Conservation (phyloP, 1,140 invertebrate genomes). For the Neodiprion pinetum region DNA sequence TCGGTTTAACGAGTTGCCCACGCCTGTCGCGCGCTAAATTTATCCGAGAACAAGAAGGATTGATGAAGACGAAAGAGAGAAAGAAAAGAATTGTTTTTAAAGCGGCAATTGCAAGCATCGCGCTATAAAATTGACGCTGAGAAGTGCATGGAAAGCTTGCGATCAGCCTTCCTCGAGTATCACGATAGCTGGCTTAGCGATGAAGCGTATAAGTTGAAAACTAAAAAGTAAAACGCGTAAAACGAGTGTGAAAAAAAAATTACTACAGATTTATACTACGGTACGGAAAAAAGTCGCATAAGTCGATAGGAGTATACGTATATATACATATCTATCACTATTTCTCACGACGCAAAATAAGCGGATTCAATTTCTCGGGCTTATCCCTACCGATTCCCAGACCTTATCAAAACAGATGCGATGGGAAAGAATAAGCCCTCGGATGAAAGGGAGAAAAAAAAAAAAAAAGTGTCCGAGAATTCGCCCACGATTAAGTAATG, state of each 20-base stretch:
- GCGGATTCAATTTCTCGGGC: background rate
- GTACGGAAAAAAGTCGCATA: background rate
- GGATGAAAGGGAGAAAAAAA: background rate
- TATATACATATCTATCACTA: background rate
- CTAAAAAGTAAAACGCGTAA: too few relatives aligned
- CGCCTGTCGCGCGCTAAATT: background rate
- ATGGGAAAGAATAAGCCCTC: background rate
- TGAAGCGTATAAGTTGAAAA: too few relatives aligned
- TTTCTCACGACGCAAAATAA: background rate
- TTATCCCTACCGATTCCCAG: background rate
- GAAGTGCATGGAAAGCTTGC: too few relatives aligned
- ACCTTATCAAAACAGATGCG: background rate
- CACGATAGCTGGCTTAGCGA: too few relatives aligned
- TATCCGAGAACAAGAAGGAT: background rate
- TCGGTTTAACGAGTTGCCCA: constrained; percentile 7
- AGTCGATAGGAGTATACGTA: background rate
- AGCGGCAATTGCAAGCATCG: background rate
- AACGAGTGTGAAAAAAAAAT: too few relatives aligned
- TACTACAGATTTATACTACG: too few relatives aligned
- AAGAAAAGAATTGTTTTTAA: background rate
- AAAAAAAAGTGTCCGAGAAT: background rate
- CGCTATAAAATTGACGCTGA: background rate
- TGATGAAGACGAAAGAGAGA: too few relatives aligned
- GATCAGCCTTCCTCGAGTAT: too few relatives aligned
- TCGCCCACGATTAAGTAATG: background rate